Percentiles rank a stretch among this genome's conserved stretches.
Conservation (phyloP, 2,888 invertebrate genomes). For the Blastobasis lacticolella region DNA sequence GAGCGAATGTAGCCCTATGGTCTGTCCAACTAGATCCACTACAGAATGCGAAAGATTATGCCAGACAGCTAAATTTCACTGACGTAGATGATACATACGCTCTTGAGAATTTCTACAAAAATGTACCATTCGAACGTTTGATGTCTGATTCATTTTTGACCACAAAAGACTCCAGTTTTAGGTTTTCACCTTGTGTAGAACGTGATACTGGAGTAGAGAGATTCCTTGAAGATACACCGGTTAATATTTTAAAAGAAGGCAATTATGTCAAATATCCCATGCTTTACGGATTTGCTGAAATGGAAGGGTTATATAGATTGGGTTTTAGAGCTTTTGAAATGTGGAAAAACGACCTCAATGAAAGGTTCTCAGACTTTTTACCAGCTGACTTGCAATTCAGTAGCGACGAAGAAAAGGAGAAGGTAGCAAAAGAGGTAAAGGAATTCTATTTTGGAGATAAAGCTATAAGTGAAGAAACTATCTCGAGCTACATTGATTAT, state of each 20-base stretch:
- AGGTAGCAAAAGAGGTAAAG: slow-evolving; percentile 26
- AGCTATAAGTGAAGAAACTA: slow-evolving; percentile 17
- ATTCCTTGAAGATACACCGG: slow-evolving; percentile 31
- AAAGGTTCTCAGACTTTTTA: slow-evolving; percentile 41
- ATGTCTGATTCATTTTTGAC: slow-evolving; percentile 16
- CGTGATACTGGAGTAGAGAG: slow-evolving; percentile 16
- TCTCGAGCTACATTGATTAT: slow-evolving; percentile 27
- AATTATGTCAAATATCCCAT: slow-evolving; percentile 30
- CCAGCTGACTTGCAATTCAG: slow-evolving; percentile 35
- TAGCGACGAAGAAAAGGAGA: slow-evolving; percentile 22
- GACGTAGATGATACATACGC: slow-evolving; percentile 27
- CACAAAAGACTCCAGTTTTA: slow-evolving; percentile 19
- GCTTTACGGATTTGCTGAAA: slow-evolving; percentile 36
- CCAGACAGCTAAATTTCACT: slow-evolving; percentile 21
- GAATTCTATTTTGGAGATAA: slow-evolving; percentile 30
- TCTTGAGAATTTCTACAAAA: slow-evolving; percentile 37
- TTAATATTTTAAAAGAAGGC: slow-evolving; percentile 28
- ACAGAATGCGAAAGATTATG: slow-evolving; percentile 26
- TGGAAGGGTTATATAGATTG: slow-evolving; percentile 36
- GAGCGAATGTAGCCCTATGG: slow-evolving; percentile 26
- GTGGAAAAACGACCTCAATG: slow-evolving; percentile 35
- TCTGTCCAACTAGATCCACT: slow-evolving; percentile 31
- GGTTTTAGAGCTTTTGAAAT: slow-evolving; percentile 17
- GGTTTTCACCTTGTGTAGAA: slow-evolving; percentile 16
- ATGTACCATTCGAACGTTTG: slow-evolving; percentile 23